Evolutionary conservation across 2,797 vertebrate genomes (phyloP).

Genomic region (Gastrophryne carolinensis): DNA sequence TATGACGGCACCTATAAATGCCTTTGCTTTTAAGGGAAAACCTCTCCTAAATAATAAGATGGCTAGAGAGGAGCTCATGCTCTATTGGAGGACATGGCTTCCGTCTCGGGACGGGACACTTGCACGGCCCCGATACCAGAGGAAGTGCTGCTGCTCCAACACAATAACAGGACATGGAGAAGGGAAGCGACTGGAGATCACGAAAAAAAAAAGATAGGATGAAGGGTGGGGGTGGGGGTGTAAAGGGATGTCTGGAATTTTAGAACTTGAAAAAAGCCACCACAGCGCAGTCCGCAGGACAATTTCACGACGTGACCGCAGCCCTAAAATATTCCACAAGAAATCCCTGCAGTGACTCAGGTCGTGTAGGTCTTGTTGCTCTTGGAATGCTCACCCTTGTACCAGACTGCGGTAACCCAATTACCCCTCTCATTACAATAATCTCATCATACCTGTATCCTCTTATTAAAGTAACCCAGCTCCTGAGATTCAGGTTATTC

Average conservation of each 20-base stretch:
- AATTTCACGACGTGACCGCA: not conserved
- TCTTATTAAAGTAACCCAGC: not conserved
- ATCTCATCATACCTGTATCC: not conserved
- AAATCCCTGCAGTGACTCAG: not conserved
- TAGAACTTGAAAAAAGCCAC: not conserved
- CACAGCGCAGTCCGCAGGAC: not conserved
- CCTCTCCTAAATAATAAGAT: no score
- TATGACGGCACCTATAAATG: no score
- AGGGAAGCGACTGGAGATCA: not conserved
- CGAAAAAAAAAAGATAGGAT: not conserved
- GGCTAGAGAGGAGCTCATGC: constrained; percentile 18
- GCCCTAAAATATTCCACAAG: not conserved
- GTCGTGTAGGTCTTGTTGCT: no score
- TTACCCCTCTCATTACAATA: no score
- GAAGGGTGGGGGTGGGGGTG: not conserved
- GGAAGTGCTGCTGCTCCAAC: constrained; percentile 29
- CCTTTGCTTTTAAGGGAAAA: no score
- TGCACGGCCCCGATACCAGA: not conserved
- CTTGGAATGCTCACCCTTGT: no score
- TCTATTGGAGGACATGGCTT: constrained; percentile 9
- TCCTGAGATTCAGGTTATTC: no score
- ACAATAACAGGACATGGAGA: constrained; percentile 46
- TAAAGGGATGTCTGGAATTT: not conserved
- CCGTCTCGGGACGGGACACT: constrained; percentile 13
- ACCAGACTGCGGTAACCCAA: no score